Evolutionary conservation across 1,140 invertebrate genomes (phyloP), one percentile per base, ranked within the genome.

Genomic region (Rhopalosiphum maidis): DNA sequence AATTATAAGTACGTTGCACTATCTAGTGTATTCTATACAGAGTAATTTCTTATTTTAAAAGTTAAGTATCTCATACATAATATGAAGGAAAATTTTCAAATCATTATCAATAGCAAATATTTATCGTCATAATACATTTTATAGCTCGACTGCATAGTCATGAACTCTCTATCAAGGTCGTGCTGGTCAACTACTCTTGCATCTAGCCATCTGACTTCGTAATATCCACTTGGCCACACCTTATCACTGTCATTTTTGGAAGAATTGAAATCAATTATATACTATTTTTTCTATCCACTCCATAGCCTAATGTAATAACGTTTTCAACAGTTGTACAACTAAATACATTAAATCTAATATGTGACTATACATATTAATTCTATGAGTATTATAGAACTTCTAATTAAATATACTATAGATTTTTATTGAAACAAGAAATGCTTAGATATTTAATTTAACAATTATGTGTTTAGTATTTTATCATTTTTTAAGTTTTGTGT

Each of bases 261-360:
- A 77, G 60, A n/a, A 77, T 77, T 77, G 60, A 77, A 77, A 77
- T 77, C n/a, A 77, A 77, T 77, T 77, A 51, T 51, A 77, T 77
- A 35, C 60, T n/a, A 77, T 77, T 11, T 77, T 68, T 77, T n/a
- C 60, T n/a, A 77, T 77, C 4, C 30, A n/a, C 60, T 77, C 15
- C 4, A n/a, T n/a, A 77, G 15, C 30, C 30, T 77, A 60, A 23
- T 60, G 30, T 60, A 30, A 60, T 60, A 77, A n/a, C 60, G 15
- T 77, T 77, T 15, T 77, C 18, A n/a, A 77, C n/a, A 77, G n/a
- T 77, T 77, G 2, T n/a, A 68, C 60, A 25, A 60, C 1, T n/a
- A 77, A 68, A n/a, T n/a, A n/a, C 4, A 30, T 9, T n/a, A 68
- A n/a, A n/a, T n/a, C 15, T 77, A n/a, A 18, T 77, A 77, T 41